These are phyloP conservation scores for Carassius carassius DNA, from an alignment of 2,113 vertebrate species.

Conservation along the genomic window DNA sequence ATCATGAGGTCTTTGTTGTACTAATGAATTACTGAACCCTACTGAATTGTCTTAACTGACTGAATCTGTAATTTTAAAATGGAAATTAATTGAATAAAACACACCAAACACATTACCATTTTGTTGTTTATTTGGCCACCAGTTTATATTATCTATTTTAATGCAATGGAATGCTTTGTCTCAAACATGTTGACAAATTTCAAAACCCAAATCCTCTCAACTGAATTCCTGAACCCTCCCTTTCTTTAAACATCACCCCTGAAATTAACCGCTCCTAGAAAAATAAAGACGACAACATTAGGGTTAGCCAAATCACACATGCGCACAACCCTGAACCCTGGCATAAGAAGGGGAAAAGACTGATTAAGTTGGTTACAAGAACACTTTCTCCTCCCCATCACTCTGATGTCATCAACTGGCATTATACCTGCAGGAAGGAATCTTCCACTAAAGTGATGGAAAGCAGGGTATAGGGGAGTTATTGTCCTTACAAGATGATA, in stretches of 20 bases:
- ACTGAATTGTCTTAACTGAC: neutral
- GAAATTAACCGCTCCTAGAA: conserved; percentile 31
- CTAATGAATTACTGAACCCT: neutral
- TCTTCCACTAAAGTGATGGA: conserved; percentile 16
- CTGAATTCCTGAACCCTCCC: conserved; percentile 3
- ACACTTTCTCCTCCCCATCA: conserved; percentile 23
- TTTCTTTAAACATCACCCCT: conserved; percentile 29
- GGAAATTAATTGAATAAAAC: neutral
- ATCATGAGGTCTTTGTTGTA: neutral
- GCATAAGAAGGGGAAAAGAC: conserved; percentile 42
- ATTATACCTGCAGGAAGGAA: conserved; percentile 21
- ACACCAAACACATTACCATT: conserved; percentile 71
- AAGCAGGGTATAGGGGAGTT: conserved; percentile 46
- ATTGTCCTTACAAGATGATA: conserved; percentile 7
- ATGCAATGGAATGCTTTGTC: conserved; percentile 82
- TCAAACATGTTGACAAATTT: conserved; percentile 51
- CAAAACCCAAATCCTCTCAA: conserved; percentile 31
- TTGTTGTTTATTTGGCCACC: conserved; percentile 94
- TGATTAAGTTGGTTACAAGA: neutral
- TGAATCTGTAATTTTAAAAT: neutral
- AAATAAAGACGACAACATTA: conserved; percentile 43
- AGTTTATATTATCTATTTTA: conserved; percentile 79
- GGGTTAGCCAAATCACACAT: conserved; percentile 37
- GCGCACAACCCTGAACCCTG: conserved; percentile 51
- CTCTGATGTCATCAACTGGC: conserved; percentile 41